A percentile compares a stretch with the other conserved stretches of the same genome.
Evolutionary conservation across 2,113 vertebrate genomes (phyloP).

Genomic region (Platichthys stellatus): DNA sequence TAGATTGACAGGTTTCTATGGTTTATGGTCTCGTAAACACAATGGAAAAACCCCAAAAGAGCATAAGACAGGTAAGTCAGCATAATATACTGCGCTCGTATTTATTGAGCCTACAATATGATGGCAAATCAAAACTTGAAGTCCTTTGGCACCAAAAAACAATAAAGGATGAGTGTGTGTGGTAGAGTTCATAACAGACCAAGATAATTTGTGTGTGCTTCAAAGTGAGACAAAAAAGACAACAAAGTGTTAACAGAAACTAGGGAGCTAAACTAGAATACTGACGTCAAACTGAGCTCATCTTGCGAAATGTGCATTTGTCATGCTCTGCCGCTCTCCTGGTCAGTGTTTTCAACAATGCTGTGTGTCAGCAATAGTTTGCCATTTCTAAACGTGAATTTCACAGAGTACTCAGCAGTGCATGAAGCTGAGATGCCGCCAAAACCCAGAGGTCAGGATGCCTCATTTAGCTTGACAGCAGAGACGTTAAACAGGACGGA

Average conservation of each 20-base stretch:
- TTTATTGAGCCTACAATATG: not conserved
- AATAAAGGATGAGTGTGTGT: not conserved
- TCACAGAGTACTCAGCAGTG: constrained; percentile 28
- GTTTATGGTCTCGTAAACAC: constrained; percentile 19
- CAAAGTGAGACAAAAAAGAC: not conserved
- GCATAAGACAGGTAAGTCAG: constrained; percentile 1
- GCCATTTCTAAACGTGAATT: constrained; percentile 4
- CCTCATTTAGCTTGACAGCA: constrained; percentile 48
- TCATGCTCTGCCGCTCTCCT: constrained; percentile 18
- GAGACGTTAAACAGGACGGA: constrained; percentile 42
- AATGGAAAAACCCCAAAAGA: constrained; percentile 6
- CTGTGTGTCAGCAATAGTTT: constrained; percentile 44
- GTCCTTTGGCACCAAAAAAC: not conserved
- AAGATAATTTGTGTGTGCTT: not conserved
- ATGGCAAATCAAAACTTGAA: not conserved
- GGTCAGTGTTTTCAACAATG: constrained; percentile 41
- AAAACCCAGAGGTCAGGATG: constrained; percentile 48
- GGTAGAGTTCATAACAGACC: no score
- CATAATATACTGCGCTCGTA: not conserved
- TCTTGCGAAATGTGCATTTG: constrained; percentile 13
- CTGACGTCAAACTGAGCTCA: constrained; percentile 15
- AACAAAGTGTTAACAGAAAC: not conserved
- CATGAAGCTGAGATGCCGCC: constrained; percentile 38
- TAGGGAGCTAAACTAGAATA: not conserved
- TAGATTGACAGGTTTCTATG: constrained; percentile 7